Base-by-base conservation (phyloP, 2,113 vertebrate genomes). In the Lichenostomus cassidix region DNA sequence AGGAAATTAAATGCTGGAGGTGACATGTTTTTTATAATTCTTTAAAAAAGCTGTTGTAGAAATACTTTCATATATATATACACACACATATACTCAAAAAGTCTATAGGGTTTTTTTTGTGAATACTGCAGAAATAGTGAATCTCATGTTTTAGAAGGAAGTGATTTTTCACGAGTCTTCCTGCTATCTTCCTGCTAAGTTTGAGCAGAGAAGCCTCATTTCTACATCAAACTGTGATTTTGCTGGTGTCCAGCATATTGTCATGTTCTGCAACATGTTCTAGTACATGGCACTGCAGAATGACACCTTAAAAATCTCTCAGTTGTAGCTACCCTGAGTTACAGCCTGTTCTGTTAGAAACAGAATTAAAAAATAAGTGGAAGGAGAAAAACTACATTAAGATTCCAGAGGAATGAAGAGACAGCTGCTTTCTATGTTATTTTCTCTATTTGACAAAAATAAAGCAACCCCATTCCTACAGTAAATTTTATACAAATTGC, bases 361-460 rank as follows among this genome's bases (percentile, higher is more conserved):
- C 10, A 58, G 41, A 69, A 83, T 35, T 37, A 11, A 33, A 65
- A 71, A 68, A 10, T 53, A 76, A 83, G 15, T 46, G 24, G 37
- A 91, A 83, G 21, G 20, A 49, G 64, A 19, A 76, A 76, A 88
- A 39, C 18, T 20, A 58, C 18, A 68, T 81, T 80, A 78, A 81
- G 56, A 92, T 90, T 86, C 65, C 82, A 90, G 56, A 53, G 52
- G 44, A 90, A 86, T 53, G 31, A 90, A 90, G 39, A 93, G 68
- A 88, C 68, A 94, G 87, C 82, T 96, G 82, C 29, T 90, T 95
- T 85, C 82, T 86, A 23, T 69, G 83, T 70, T 89, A 68, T 92
- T 92, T 96, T 96, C 74, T 76, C 41, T 89, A 29, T 93, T 59
- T 90, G 71, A 88, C 39, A 94, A 83, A 94, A 95, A 93, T 81